Evolutionary conservation across 2,113 vertebrate genomes (phyloP).

Genomic region (Lycocorax pyrrhopterus): DNA sequence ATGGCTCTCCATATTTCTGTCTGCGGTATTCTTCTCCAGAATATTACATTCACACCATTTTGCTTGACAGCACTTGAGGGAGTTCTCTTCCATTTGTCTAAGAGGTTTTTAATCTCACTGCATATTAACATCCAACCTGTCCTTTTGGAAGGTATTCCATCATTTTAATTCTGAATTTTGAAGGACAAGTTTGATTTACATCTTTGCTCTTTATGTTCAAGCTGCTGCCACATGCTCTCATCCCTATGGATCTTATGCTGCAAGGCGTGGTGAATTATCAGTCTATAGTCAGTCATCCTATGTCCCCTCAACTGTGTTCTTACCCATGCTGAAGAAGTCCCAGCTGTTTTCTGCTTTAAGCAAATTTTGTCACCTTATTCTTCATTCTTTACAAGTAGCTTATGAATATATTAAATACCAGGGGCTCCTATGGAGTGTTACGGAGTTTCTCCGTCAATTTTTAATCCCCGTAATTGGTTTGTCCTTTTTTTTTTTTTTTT

Average conservation of each 20-base stretch:
- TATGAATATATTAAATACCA: background rate
- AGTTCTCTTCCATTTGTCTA: slow-evolving; percentile 14
- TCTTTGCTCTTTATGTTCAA: background rate
- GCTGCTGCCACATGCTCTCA: background rate
- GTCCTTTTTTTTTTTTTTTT: background rate
- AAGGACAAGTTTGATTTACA: background rate
- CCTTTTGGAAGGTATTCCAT: slow-evolving; percentile 1
- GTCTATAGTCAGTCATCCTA: background rate
- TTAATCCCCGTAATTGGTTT: background rate
- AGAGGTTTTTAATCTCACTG: slow-evolving; percentile 1
- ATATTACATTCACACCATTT: background rate
- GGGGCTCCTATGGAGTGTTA: background rate
- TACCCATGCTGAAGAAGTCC: background rate
- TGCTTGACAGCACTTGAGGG: slow-evolving; percentile 1
- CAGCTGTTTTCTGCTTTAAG: background rate
- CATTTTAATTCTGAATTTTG: background rate
- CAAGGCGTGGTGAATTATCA: background rate
- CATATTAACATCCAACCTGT: slow-evolving; percentile 3
- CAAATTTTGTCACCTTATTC: background rate
- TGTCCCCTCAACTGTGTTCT: background rate
- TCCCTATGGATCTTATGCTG: background rate
- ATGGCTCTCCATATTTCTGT: background rate
- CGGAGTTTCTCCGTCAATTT: background rate
- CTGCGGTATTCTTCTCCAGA: background rate
- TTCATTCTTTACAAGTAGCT: background rate